Evolutionary conservation across 2,888 invertebrate genomes (phyloP).

Genomic region (Dendrolimus houi): DNA sequence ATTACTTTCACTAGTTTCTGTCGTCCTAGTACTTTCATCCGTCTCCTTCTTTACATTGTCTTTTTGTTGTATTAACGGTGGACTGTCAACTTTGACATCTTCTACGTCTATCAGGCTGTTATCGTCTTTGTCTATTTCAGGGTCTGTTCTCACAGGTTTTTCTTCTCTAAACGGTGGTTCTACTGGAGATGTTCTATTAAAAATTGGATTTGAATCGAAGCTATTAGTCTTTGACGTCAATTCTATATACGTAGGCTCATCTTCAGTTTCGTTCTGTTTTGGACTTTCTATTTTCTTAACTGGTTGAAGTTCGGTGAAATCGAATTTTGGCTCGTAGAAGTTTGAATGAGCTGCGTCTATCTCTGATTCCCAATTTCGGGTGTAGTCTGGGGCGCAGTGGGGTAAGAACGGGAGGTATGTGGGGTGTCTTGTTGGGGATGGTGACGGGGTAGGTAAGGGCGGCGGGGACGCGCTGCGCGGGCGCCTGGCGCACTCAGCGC

Average conservation of each 20-base stretch:
- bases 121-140: conserved; percentile 68
- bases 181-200: conserved; percentile 45
- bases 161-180: conserved; percentile 62
- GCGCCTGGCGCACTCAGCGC: conserved; percentile 92
- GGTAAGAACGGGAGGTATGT: conserved; percentile 61
- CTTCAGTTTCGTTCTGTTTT: conserved; percentile 45
- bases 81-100: conserved; percentile 57
- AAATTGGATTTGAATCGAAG: conserved; percentile 36
- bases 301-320: conserved; percentile 60
- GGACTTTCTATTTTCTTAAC: conserved; percentile 63
- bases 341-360: conserved; percentile 69
- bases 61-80: conserved; percentile 35
- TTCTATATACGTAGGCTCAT: conserved; percentile 67
- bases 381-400: conserved; percentile 61
- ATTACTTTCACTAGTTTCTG: conserved; percentile 42
- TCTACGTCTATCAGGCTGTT: conserved; percentile 68
- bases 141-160: conserved; percentile 58
- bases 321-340: conserved; percentile 61
- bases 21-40: conserved; percentile 36
- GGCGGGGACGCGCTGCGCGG: conserved; percentile 80
- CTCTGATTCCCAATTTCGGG: conserved; percentile 71
- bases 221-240: conserved; percentile 55
- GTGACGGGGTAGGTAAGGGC: conserved; percentile 67
- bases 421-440: conserved; percentile 65
- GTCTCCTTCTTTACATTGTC: conserved; percentile 26